phyloP scores from a whole-genome alignment of 1,140 invertebrate genomes.

The Lasioglossum albipes region DNA sequence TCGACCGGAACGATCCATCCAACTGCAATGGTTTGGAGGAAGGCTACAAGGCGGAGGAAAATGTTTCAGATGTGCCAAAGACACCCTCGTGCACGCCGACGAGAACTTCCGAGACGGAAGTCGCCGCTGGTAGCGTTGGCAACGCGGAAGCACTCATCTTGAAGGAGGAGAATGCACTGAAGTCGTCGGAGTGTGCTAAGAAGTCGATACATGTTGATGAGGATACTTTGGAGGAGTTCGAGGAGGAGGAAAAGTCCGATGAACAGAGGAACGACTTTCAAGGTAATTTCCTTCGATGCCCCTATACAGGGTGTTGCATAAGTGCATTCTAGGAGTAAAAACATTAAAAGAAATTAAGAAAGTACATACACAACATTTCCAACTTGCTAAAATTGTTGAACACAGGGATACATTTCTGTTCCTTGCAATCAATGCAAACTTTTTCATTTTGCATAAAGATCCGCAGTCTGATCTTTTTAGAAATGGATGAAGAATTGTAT shows the following conservation, averaged over 20 bases:
- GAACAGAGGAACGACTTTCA: conserved; percentile 27
- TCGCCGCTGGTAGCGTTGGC: neutral
- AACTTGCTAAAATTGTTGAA: no score
- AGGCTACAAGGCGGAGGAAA: neutral
- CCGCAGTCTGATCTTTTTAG: no score
- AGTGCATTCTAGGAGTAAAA: no score
- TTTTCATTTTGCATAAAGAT: no score
- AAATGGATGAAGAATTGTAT: no score
- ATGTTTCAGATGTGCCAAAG: conserved; percentile 45
- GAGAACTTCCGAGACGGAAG: conserved; percentile 36
- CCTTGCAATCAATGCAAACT: no score
- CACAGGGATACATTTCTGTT: no score
- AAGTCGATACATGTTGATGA: conserved; percentile 36
- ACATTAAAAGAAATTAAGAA: no score
- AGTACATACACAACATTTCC: no score
- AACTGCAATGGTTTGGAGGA: neutral
- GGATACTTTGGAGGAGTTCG: neutral
- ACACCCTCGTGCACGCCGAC: conserved; percentile 62
- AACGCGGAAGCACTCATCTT: conserved; percentile 3
- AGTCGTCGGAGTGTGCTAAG: conserved; percentile 25
- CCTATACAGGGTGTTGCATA: no score
- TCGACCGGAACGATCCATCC: neutral
- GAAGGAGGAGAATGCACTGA: conserved; percentile 27
- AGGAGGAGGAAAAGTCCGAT: neutral
- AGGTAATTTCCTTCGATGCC: conserved; percentile 11